Evolutionary conservation across 2,888 invertebrate genomes (phyloP).

Genomic region (Xylota segnis): DNA sequence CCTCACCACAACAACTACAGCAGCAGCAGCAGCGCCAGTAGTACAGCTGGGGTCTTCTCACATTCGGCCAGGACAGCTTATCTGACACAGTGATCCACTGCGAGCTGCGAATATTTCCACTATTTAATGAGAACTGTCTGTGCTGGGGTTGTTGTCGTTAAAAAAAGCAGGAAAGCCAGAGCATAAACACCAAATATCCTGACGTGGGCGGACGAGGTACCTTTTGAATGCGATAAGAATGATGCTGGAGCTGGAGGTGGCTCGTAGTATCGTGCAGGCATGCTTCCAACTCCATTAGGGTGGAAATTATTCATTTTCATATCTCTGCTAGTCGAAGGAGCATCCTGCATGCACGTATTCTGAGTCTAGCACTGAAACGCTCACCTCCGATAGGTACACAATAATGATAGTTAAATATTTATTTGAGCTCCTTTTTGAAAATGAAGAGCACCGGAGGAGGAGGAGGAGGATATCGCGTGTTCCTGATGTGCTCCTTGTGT

Average conservation of each 20-base stretch:
- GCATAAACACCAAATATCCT: conserved; percentile 33
- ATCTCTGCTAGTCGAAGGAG: conserved; percentile 38
- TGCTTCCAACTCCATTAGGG: conserved; percentile 41
- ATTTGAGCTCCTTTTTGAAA: conserved; percentile 68
- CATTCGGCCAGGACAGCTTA: conserved; percentile 21
- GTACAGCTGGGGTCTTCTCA: not conserved
- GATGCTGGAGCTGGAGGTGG: conserved; percentile 11
- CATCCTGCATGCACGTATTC: conserved; percentile 16
- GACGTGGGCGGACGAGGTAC: conserved; percentile 6
- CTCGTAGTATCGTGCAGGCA: conserved; percentile 18
- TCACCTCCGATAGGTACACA: conserved; percentile 43
- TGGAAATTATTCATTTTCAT: conserved; percentile 68
- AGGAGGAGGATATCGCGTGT: conserved; percentile 52
- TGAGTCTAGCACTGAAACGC: not conserved
- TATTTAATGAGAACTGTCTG: conserved; percentile 50
- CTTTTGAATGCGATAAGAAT: conserved; percentile 28
- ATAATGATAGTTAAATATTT: conserved; percentile 73
- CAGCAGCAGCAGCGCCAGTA: conserved; percentile 32
- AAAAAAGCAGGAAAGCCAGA: conserved; percentile 6
- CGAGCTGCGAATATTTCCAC: conserved; percentile 36
- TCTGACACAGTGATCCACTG: conserved; percentile 65
- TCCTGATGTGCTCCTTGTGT: conserved; percentile 22
- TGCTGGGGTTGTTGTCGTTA: not conserved
- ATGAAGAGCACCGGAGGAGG: conserved; percentile 53
- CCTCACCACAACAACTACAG: conserved; percentile 28